A percentile compares a stretch with the other conserved stretches of the same genome.
Evolutionary conservation across 2,797 vertebrate genomes (phyloP).

Genomic region (Eulemur mongoz): DNA sequence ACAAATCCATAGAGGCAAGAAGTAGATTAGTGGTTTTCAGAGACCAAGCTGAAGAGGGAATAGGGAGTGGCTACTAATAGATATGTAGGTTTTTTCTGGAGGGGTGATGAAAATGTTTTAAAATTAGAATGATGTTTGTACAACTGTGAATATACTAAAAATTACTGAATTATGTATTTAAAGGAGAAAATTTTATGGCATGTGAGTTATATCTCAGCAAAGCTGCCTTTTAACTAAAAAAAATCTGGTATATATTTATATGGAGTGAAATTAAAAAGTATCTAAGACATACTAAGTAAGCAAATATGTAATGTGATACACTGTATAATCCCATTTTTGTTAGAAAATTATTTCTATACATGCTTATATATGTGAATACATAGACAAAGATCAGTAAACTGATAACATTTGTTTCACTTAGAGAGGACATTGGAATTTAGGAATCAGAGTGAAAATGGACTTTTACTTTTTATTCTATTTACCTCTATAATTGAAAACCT

Average conservation of each 20-base stretch:
- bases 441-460: background rate
- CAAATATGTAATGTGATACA: background rate
- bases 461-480: background rate
- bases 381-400: background rate
- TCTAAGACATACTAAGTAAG: background rate
- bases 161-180: background rate
- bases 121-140: background rate
- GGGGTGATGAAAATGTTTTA: background rate
- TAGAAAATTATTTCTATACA: background rate
- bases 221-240: background rate
- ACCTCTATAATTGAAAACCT: background rate
- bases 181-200: background rate
- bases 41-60: background rate
- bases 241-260: background rate
- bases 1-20: background rate
- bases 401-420: background rate
- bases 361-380: background rate
- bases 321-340: background rate
- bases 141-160: background rate
- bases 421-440: background rate
- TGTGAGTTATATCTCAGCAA: background rate
- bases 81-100: background rate
- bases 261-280: background rate
- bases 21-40: background rate
- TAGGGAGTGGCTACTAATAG: background rate